phyloP scores from a whole-genome alignment of 2,888 invertebrate genomes.

The Hermodice carunculata region DNA sequence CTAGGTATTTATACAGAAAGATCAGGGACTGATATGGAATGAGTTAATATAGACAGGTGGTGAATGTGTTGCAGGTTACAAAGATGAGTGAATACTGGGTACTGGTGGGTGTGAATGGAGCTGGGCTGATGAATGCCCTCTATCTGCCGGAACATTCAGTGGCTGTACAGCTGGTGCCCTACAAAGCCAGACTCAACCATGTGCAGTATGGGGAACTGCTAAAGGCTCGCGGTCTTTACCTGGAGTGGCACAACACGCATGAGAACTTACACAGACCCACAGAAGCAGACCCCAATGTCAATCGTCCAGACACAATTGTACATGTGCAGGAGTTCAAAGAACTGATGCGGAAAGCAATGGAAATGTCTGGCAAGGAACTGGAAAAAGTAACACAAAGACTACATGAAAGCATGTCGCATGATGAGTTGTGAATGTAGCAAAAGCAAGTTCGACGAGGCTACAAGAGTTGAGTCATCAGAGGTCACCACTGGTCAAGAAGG shows the following conservation, averaged over 20 bases:
- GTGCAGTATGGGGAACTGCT: constrained; percentile 29
- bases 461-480: no score
- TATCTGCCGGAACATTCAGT: constrained; percentile 48
- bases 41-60: no score
- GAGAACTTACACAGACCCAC: constrained; percentile 1
- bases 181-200: constrained; percentile 42
- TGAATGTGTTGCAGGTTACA: constrained; percentile 50
- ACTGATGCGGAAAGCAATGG: constrained; percentile 31
- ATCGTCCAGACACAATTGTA: constrained; percentile 36
- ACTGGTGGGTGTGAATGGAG: constrained; percentile 55
- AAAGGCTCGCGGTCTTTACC: constrained; percentile 35
- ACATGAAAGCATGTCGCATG: no score
- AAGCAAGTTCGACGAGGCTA: no score
- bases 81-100: constrained; percentile 49
- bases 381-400: no score
- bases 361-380: no score
- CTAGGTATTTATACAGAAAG: no score
- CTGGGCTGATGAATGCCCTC: constrained; percentile 54
- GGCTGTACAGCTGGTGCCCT: constrained; percentile 55
- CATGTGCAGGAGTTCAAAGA: constrained; percentile 34
- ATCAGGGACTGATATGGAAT: no score
- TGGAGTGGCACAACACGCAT: constrained; percentile 45
- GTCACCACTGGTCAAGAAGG: no score
- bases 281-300: constrained; percentile 17
- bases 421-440: no score